phyloP scores from a whole-genome alignment of 2,797 vertebrate species.

The Notoglanidium macrostoma region DNA sequence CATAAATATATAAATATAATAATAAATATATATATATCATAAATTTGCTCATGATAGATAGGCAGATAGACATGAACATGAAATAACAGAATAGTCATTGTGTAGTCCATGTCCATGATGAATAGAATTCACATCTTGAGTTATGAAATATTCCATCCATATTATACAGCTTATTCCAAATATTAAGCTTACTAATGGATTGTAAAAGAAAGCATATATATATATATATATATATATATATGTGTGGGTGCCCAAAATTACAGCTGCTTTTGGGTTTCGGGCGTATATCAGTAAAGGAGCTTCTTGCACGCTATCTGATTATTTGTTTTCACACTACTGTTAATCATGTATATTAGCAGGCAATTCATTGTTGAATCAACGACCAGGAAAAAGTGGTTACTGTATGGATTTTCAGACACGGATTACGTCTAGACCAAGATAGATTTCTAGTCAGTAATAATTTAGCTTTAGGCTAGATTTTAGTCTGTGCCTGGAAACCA shows the following conservation, averaged over 20 bases:
- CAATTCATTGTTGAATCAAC: background rate
- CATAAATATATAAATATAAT: constrained; percentile 63
- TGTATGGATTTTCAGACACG: constrained; percentile 6
- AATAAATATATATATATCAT: constrained; percentile 45
- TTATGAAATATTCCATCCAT: constrained; percentile 38
- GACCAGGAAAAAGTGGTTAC: background rate
- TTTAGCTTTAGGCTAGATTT: background rate
- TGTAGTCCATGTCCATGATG: constrained; percentile 32
- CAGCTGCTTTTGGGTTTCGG: constrained; percentile 10
- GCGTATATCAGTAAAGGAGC: background rate
- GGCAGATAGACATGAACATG: constrained; percentile 66
- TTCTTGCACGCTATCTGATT: background rate
- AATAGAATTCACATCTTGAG: constrained; percentile 3
- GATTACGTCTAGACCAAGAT: background rate
- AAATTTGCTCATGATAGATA: constrained; percentile 70
- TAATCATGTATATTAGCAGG: constrained; percentile 1
- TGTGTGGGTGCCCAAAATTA: constrained; percentile 1
- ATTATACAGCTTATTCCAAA: constrained; percentile 40
- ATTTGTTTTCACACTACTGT: constrained; percentile 5
- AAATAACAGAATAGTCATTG: constrained; percentile 36
- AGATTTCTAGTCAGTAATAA: background rate
- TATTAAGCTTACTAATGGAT: constrained; percentile 23
- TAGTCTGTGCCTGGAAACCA: background rate
- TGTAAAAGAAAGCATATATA: constrained; percentile 26
- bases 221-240: background rate